Base-by-base conservation (phyloP, 2,113 vertebrate genomes). In the Oceanodroma tethys region DNA sequence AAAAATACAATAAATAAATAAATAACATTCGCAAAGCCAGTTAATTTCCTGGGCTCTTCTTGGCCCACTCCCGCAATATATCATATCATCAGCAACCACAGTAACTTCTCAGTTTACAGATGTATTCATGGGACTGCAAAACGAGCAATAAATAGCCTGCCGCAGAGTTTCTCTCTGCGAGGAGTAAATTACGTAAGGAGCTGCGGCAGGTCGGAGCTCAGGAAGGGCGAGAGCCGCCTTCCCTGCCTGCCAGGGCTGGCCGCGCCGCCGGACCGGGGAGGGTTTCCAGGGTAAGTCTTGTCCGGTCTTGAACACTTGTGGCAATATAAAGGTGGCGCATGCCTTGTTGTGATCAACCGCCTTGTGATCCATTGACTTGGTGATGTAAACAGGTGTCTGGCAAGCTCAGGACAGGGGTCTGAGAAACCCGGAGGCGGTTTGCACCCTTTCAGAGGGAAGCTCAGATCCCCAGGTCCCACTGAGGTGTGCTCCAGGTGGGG, bases 201-300 rank as follows among this genome's bases (percentile, higher is more conserved):
- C 56, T 47, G 40, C 5, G 0, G 80, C 40, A 34, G 48, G 18
- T 53, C 62, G 19, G 71, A 29, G 58, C 25, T 74, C 71, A 18
- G 86, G 81, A 84, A 88, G 60, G 48, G 67, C 1, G 4, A 38
- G 62, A 91, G 63, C 56, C 0, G 0, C 62, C 53, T 9, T 5
- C 38, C 22, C 48, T n/a, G n/a, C 20, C 68, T 2, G 13, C 16
- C 45, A 16, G 32, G 56, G 23, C 34, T 19, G 42, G 18, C 14
- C 3, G 2, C 2, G 0, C 32, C 2, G 1, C 36, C 1, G 2
- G 56, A 10, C n/a, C 2, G 0, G 6, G 10, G 8, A 4, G 5
- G 38, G 9, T 12, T 13, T n/a, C 84, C 56, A 55, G 58, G 55
- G 26, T 13, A 18, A 38, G 42, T 9, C 43, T 36, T 12, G 19